A percentile compares a stretch with the other conserved stretches of the same genome.
Evolutionary conservation across 2,888 invertebrate genomes (phyloP).

Genomic region (Cataglyphis altisquamis): DNA sequence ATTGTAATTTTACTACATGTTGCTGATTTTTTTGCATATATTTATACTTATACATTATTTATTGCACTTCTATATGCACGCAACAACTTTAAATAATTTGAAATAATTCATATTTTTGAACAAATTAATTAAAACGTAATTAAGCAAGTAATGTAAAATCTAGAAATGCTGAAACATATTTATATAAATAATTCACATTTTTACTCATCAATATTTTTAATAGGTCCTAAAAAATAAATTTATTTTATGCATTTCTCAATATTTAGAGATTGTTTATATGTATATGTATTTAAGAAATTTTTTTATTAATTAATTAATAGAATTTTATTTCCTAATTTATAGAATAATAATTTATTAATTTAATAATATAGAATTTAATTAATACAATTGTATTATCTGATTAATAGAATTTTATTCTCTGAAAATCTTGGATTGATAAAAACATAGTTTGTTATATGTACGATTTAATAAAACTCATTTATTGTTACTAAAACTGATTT

Average conservation of each 20-base stretch:
- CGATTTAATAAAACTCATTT: not conserved
- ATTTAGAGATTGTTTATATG: not conserved
- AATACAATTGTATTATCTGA: not conserved
- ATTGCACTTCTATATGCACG: not conserved
- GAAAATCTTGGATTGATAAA: not conserved
- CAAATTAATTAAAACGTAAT: not conserved
- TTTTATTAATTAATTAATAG: not conserved
- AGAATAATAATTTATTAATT: not conserved
- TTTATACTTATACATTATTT: not conserved
- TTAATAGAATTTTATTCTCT: not conserved
- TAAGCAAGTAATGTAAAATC: not conserved
- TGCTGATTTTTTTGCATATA: not conserved
- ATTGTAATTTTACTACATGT: constrained; percentile 20
- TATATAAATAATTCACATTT: not conserved
- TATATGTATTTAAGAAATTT: not conserved
- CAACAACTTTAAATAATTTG: not conserved
- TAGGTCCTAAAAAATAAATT: not conserved
- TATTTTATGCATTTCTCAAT: not conserved
- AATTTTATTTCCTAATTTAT: not conserved
- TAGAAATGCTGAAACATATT: not conserved
- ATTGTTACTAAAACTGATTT: not conserved
- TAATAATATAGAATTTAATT: not conserved
- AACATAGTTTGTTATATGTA: not conserved
- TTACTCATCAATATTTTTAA: not conserved
- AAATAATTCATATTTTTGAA: constrained; percentile 4